Percentiles rank a stretch among this genome's conserved stretches.
Conservation (phyloP, 2,888 invertebrate genomes). For the Steinernema carpocapsae region DNA sequence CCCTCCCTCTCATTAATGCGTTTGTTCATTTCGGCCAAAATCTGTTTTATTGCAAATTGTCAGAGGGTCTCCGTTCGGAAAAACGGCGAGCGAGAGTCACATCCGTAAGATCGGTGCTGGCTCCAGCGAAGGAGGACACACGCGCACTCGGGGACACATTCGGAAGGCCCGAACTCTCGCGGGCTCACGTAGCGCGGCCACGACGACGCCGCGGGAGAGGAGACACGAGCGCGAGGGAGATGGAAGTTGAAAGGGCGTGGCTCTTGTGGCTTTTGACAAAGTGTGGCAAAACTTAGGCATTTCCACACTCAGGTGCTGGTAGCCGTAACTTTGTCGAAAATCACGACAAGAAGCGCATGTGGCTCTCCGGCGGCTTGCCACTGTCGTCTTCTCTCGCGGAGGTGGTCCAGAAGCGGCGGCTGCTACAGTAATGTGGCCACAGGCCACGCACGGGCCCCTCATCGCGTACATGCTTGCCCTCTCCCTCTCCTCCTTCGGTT, state of each 20-base stretch:
- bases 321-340: constrained; percentile 33
- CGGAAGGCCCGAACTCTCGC: background rate
- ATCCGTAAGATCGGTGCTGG: constrained; percentile 20
- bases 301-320: constrained; percentile 35
- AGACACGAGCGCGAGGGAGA: background rate
- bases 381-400: constrained; percentile 11
- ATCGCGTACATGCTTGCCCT: constrained; percentile 26
- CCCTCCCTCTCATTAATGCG: constrained; percentile 30
- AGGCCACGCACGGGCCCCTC: constrained; percentile 32
- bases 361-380: background rate
- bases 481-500: constrained; percentile 15
- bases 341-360: constrained; percentile 31
- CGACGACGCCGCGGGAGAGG: too few relatives aligned
- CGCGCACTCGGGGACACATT: constrained; percentile 4
- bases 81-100: constrained; percentile 6
- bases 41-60: constrained; percentile 34
- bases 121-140: constrained; percentile 10
- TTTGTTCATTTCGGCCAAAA: constrained; percentile 28
- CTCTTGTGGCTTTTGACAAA: constrained; percentile 34
- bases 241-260: constrained; percentile 35
- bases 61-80: constrained; percentile 18
- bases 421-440: constrained; percentile 33
- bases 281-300: constrained; percentile 35
- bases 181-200: background rate
- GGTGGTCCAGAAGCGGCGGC: constrained; percentile 25